Conservation (phyloP, 1,140 invertebrate genomes). For the Argopecten irradians region DNA sequence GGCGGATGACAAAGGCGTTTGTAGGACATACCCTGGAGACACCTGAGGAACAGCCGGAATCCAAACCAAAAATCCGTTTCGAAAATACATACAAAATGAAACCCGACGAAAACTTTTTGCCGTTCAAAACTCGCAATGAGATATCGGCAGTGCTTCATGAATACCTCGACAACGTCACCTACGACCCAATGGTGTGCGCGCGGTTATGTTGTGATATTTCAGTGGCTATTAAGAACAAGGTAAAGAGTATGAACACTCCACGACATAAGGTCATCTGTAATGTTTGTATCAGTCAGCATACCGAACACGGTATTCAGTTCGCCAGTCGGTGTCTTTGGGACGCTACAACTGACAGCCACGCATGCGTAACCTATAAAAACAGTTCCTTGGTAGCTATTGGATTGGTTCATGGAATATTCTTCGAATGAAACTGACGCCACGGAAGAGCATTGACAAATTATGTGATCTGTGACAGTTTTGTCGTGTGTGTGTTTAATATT, state of each 20-base stretch:
- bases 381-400: conserved; percentile 63
- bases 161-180: conserved; percentile 44
- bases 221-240: conserved; percentile 54
- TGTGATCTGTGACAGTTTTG: too few species aligned
- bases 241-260: conserved; percentile 59
- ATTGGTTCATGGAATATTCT: conserved; percentile 68
- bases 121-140: conserved; percentile 42
- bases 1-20: conserved; percentile 49
- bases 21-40: conserved; percentile 29
- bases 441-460: too few species aligned
- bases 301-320: conserved; percentile 60
- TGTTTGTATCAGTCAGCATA: conserved; percentile 61
- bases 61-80: conserved; percentile 52
- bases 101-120: conserved; percentile 54
- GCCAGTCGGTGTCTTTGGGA: conserved; percentile 71
- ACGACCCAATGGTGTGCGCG: conserved; percentile 44
- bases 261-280: conserved; percentile 66
- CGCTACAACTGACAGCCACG: conserved; percentile 59
- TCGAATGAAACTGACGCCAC: conserved; percentile 54
- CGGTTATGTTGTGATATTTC: conserved; percentile 46
- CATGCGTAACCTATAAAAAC: conserved; percentile 63
- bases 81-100: conserved; percentile 64
- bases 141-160: conserved; percentile 43
- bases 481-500: too few species aligned
- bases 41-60: conserved; percentile 25